Conservation (phyloP, 2,797 vertebrate species). For the Gymnothorax javanicus region DNA sequence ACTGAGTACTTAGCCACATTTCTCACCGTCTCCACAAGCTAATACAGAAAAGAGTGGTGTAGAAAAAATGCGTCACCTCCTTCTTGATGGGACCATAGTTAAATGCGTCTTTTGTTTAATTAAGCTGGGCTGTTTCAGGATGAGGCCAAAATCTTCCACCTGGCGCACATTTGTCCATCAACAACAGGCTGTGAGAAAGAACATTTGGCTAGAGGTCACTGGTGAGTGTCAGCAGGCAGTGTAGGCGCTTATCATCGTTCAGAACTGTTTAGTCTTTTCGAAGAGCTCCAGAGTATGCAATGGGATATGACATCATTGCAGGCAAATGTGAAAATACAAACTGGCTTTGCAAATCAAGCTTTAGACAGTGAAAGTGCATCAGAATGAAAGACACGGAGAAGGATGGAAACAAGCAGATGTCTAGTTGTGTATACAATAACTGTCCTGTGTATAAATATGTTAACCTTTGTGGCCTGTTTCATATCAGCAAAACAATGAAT, state of each 20-base stretch:
- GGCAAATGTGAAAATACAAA: background rate
- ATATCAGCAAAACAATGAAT: background rate
- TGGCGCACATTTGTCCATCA: constrained; percentile 15
- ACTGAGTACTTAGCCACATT: background rate
- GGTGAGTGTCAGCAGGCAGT: constrained; percentile 5
- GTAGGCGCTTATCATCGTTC: background rate
- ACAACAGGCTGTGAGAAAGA: constrained; percentile 10
- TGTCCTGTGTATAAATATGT: background rate
- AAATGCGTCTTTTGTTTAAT: constrained; percentile 17
- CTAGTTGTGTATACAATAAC: constrained; percentile 9
- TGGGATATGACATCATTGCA: constrained; percentile 21
- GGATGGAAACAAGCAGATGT: background rate
- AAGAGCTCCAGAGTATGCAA: background rate
- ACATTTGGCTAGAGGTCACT: constrained; percentile 15
- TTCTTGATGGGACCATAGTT: background rate
- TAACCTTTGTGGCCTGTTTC: background rate
- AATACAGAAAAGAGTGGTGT: background rate
- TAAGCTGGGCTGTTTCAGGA: background rate
- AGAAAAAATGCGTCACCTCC: background rate
- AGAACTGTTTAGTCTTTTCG: constrained; percentile 17
- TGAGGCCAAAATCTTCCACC: background rate
- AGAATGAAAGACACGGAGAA: background rate
- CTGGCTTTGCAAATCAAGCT: background rate
- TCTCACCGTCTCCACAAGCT: background rate
- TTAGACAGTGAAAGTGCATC: constrained; percentile 2